phyloP scores from a whole-genome alignment of 2,113 vertebrate genomes.

The Nematolebias whitei region DNA sequence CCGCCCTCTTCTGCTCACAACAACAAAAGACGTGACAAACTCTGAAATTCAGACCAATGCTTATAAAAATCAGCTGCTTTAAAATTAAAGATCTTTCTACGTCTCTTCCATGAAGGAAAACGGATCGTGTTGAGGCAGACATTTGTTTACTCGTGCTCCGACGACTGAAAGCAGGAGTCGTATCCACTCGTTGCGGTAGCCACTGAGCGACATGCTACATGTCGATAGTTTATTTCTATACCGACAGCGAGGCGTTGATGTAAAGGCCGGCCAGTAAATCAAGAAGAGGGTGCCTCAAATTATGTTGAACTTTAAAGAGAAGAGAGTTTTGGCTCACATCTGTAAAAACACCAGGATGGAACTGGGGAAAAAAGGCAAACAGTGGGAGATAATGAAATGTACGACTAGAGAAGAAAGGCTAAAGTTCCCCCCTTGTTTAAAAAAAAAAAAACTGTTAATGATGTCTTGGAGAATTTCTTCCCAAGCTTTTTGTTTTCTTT shows the following conservation, averaged over 20 bases:
- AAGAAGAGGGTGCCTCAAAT: conserved; percentile 58
- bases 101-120: no score
- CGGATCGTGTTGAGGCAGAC: conserved; percentile 41
- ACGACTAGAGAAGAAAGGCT: conserved; percentile 43
- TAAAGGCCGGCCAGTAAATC: conserved; percentile 49
- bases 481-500: conserved; percentile 62
- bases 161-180: no score
- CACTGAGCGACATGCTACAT: no score
- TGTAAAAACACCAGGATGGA: conserved; percentile 30
- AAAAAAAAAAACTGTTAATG: conserved; percentile 60
- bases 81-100: no score
- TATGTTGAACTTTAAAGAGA: conserved; percentile 47
- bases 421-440: no score
- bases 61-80: conserved; percentile 32
- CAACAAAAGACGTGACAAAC: conserved; percentile 30
- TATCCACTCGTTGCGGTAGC: no score
- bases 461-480: conserved; percentile 68
- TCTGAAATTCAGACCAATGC: conserved; percentile 34
- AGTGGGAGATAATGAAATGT: conserved; percentile 72
- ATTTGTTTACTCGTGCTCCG: conserved; percentile 51
- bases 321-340: conserved; percentile 43
- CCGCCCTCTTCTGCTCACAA: conserved; percentile 22
- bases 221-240: conserved; percentile 17
- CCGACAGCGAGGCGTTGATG: conserved; percentile 56
- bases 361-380: no score